Base-by-base conservation (phyloP, 2,888 invertebrate genomes). In the Cerceris ruficornis region DNA sequence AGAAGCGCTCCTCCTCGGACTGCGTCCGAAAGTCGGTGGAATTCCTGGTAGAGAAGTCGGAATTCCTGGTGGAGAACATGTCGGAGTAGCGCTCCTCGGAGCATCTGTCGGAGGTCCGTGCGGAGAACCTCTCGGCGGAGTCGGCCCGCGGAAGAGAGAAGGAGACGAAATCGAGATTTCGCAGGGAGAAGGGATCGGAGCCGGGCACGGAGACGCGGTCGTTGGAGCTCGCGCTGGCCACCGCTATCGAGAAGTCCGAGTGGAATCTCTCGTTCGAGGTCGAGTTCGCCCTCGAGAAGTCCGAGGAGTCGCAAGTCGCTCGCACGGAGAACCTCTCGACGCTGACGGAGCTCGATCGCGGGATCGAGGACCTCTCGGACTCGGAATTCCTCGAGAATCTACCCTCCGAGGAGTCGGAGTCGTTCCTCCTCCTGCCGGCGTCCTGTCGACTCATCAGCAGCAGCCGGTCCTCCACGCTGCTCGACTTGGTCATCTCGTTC, bases 1-100 rank as follows among this genome's bases (percentile, higher is more conserved):
- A 97, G 92, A 97, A 97, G 80, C 94, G 95, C 80, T 94, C 94
- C 86, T 93, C 94, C 78, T 93, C 94, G 42, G 91, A 91, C 75
- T 92, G 92, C 5, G 92, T 92, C 28, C 92, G 86, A 66, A 92
- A 92, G 70, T 92, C 92, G 8, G 90, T 91, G 2, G 92, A 92
- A 68, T 92, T 92, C 65, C 92, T 86, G 52, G 92, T 91, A 11
- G 91, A 90, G 64, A 92, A 91, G 67, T 92, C 90, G 11, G 91
- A 90, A 75, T 91, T 90, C 39, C 91, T 83, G 46, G 91, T 91
- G 14, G 91, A 90, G 81, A 92, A 91, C 83, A 91, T 87, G 70
- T 92, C 91, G 54, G 91, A 90, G 77, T 90, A 91, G 14, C 88
- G 88, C 49, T 88, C 90, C 82, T 91, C 90, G 80, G 92, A 86